phyloP scores from a whole-genome alignment of 2,888 invertebrate genomes.

The Oligia fasciuncula region DNA sequence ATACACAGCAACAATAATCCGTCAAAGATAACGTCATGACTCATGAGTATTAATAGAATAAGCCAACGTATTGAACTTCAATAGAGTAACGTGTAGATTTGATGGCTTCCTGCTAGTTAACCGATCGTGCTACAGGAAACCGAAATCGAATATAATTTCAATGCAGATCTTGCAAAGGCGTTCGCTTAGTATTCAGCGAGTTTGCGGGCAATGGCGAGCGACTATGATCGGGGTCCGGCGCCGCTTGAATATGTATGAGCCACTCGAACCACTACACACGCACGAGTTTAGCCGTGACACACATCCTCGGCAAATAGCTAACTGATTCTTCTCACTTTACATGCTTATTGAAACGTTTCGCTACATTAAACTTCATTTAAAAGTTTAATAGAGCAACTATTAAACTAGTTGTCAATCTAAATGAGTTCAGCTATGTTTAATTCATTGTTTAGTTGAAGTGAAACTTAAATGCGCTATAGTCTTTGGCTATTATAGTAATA shows the following conservation, averaged over 20 bases:
- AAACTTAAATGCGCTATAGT: slow-evolving; percentile 62
- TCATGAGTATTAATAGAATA: slow-evolving; percentile 65
- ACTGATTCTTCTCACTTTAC: slow-evolving; percentile 72
- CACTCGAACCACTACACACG: slow-evolving; percentile 78
- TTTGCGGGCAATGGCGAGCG: slow-evolving; percentile 83
- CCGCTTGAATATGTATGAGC: slow-evolving; percentile 86
- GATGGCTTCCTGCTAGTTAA: slow-evolving; percentile 68
- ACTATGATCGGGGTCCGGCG: slow-evolving; percentile 78
- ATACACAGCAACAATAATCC: slow-evolving; percentile 58
- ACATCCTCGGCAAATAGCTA: slow-evolving; percentile 77
- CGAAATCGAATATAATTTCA: slow-evolving; percentile 81
- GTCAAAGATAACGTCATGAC: slow-evolving; percentile 65
- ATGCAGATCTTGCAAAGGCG: slow-evolving; percentile 83
- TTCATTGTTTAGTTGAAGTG: slow-evolving; percentile 66
- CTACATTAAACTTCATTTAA: slow-evolving; percentile 64
- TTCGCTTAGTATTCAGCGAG: slow-evolving; percentile 85
- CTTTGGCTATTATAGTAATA: slow-evolving; percentile 31
- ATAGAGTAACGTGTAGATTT: slow-evolving; percentile 48
- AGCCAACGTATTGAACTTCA: slow-evolving; percentile 47
- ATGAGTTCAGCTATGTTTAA: slow-evolving; percentile 68
- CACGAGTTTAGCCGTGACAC: slow-evolving; percentile 85
- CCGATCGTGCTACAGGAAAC: slow-evolving; percentile 78
- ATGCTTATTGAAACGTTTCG: slow-evolving; percentile 59
- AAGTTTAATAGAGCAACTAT: slow-evolving; percentile 63
- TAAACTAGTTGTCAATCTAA: slow-evolving; percentile 61